phyloP scores from a whole-genome alignment of 2,797 vertebrate species.

The Cirrhinus molitorella region DNA sequence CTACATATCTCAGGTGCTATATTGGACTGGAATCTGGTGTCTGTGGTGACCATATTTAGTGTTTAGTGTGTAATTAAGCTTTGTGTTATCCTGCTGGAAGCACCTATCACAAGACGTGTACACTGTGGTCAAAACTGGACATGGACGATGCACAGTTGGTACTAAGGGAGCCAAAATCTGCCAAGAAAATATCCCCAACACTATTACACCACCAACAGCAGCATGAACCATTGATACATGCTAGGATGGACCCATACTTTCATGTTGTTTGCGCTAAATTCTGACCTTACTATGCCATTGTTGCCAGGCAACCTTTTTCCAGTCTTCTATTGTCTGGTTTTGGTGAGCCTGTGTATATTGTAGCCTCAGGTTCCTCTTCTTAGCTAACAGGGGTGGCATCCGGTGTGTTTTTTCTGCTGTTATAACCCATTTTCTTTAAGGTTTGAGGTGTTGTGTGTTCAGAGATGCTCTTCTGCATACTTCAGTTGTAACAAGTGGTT shows the following conservation, averaged over 20 bases:
- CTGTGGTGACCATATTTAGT: background rate
- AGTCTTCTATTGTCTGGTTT: background rate
- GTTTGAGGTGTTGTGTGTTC: background rate
- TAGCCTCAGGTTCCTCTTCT: background rate
- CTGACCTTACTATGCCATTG: background rate
- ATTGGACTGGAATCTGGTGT: background rate
- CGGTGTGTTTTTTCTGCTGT: background rate
- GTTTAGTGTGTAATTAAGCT: background rate
- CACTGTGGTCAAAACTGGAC: background rate
- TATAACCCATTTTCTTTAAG: background rate
- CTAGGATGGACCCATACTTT: background rate
- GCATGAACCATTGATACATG: background rate
- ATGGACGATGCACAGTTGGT: background rate
- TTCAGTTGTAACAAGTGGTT: background rate
- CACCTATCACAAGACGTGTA: background rate
- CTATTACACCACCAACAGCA: background rate
- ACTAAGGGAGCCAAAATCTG: background rate
- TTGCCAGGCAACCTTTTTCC: background rate
- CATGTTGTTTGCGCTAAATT: background rate
- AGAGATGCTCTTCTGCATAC: background rate
- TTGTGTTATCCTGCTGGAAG: background rate
- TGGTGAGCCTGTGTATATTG: background rate
- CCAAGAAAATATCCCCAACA: background rate
- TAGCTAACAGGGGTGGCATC: background rate
- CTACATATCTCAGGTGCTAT: background rate